phyloP scores from a whole-genome alignment of 2,113 vertebrate genomes.

The Chroicocephalus ridibundus region DNA sequence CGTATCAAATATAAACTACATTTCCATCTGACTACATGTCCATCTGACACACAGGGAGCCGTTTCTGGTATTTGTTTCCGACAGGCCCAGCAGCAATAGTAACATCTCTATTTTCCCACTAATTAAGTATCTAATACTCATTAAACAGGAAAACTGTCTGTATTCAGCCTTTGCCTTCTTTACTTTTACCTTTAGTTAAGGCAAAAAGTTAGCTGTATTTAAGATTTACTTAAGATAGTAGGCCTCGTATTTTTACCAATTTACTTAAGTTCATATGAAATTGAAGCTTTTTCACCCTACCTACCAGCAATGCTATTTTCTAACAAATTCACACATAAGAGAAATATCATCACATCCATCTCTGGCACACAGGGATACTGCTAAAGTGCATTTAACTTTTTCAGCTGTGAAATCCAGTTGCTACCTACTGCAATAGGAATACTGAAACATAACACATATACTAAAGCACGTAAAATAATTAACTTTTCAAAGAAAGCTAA shows the following conservation, averaged over 20 bases:
- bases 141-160: not conserved
- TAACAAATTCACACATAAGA: rapidly evolving
- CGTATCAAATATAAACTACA: not conserved
- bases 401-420: not conserved
- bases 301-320: not conserved
- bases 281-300: not conserved
- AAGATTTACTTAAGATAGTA: not conserved
- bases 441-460: rapidly evolving
- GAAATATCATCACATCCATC: not conserved
- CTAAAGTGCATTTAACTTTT: not conserved
- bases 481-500: not conserved
- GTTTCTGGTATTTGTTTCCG: not conserved
- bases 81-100: not conserved
- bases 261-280: not conserved
- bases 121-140: not conserved
- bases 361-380: not conserved
- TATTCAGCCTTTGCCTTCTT: not conserved
- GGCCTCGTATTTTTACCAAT: not conserved
- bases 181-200: not conserved
- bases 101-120: not conserved
- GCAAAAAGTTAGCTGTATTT: not conserved
- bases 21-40: too few species aligned
- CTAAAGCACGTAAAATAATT: not conserved
- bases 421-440: not conserved
- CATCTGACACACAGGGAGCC: rapidly evolving